Conservation (phyloP, 2,888 invertebrate species). For the Griposia aprilina region DNA sequence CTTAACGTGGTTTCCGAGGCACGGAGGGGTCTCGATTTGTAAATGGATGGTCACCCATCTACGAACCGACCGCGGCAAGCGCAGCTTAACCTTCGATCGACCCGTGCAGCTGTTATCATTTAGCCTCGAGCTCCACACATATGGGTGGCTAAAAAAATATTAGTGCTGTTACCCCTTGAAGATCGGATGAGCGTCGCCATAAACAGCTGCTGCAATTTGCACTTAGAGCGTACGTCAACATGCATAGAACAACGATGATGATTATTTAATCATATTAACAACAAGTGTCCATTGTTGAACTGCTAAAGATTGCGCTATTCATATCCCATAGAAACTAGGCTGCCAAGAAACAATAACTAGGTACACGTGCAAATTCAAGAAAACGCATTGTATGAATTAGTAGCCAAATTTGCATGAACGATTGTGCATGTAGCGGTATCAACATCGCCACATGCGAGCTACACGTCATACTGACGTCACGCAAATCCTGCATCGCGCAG, state of each 20-base stretch:
- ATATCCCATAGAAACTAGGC: background rate
- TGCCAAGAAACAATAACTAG: slow-evolving; percentile 21
- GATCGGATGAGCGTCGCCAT: background rate
- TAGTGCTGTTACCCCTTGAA: background rate
- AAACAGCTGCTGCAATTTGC: background rate
- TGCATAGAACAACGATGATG: background rate
- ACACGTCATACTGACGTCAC: too few species aligned
- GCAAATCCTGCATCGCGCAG: too few species aligned
- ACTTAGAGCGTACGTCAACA: background rate
- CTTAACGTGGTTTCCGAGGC: too few species aligned
- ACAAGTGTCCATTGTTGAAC: background rate
- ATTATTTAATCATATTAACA: slow-evolving; percentile 3
- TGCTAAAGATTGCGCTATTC: slow-evolving; percentile 10
- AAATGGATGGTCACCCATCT: too few species aligned
- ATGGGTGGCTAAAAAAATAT: background rate
- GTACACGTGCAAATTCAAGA: slow-evolving; percentile 1
- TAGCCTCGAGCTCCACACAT: too few species aligned
- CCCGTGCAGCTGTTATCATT: too few species aligned
- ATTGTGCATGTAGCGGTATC: too few species aligned
- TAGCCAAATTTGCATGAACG: slow-evolving; percentile 1
- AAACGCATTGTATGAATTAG: background rate
- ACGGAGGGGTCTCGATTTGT: too few species aligned
- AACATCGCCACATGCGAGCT: too few species aligned
- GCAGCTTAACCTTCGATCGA: too few species aligned
- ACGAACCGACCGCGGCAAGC: too few species aligned